These are phyloP conservation scores for Pristiophorus japonicus DNA, from an alignment of 2,113 vertebrate genomes.

Conservation along the genomic window DNA sequence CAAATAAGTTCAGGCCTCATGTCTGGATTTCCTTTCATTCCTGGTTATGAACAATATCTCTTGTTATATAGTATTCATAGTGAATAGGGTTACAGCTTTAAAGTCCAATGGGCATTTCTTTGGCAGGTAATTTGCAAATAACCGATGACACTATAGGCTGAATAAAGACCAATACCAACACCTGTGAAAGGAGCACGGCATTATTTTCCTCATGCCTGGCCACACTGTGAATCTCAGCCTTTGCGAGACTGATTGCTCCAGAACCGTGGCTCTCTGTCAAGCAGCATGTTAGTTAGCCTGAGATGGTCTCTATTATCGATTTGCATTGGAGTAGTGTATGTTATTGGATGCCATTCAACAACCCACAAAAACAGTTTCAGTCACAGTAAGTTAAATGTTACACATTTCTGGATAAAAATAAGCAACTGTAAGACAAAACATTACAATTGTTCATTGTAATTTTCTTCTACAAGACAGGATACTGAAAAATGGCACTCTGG, in stretches of 20 bases:
- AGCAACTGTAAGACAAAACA: background rate
- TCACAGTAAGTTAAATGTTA: conserved; percentile 10
- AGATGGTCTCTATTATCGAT: conserved; percentile 2
- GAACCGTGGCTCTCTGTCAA: background rate
- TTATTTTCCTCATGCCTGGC: conserved; percentile 31
- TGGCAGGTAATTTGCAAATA: conserved; percentile 23
- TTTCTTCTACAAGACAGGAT: conserved; percentile 32
- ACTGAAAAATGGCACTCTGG: background rate
- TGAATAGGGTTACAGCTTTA: background rate
- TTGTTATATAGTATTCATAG: background rate
- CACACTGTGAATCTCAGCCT: background rate
- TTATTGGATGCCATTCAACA: background rate
- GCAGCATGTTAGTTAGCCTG: conserved; percentile 8
- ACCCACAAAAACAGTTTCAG: background rate
- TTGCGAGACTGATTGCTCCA: background rate
- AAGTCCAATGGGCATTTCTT: background rate
- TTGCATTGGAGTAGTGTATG: conserved; percentile 1
- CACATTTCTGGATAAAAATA: background rate
- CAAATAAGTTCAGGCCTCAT: background rate
- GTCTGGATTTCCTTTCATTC: background rate
- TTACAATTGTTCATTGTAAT: background rate
- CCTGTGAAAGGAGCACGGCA: background rate
- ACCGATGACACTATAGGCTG: background rate
- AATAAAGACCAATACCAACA: background rate
- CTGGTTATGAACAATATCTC: background rate